Percentiles rank a stretch among this genome's conserved stretches.
phyloP scores from a whole-genome alignment of 1,140 invertebrate species.

The Achroia grisella region DNA sequence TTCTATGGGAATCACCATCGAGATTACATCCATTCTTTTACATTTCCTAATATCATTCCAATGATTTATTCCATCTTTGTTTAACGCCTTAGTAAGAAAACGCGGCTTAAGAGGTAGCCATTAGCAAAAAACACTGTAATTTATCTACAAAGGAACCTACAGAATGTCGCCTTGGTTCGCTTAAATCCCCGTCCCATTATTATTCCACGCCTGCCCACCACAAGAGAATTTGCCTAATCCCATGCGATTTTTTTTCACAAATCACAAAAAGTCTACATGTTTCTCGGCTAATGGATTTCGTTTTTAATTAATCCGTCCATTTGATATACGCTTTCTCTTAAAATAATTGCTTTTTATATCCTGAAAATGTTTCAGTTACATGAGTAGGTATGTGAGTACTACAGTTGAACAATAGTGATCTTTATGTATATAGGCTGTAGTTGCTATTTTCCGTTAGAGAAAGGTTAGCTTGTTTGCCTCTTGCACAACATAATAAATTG shows the following conservation, averaged over 20 bases:
- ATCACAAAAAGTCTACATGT: conserved; percentile 16
- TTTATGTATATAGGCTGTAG: no score
- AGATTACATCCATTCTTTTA: conserved; percentile 3
- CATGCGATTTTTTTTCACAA: conserved; percentile 29
- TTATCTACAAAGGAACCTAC: conserved; percentile 45
- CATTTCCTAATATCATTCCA: conserved; percentile 7
- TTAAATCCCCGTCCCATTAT: conserved; percentile 46
- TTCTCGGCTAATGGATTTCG: conserved; percentile 12
- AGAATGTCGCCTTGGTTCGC: conserved; percentile 27
- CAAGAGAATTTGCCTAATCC: conserved; percentile 47
- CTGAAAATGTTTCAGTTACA: no score
- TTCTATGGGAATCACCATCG: conserved; percentile 9
- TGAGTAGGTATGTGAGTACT: no score
- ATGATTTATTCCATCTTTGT: conserved; percentile 12
- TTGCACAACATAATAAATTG: no score
- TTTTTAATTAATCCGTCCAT: conserved; percentile 4
- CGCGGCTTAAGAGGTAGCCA: conserved; percentile 27
- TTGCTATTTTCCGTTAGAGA: no score
- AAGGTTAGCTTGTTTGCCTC: no score
- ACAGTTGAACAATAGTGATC: no score
- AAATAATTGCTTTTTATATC: no score
- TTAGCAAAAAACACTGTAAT: conserved; percentile 52
- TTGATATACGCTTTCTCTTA: no score
- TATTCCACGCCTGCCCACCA: conserved; percentile 35
- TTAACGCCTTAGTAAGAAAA: conserved; percentile 19